A percentile compares a stretch with the other conserved stretches of the same genome.
phyloP scores from a whole-genome alignment of 2,888 invertebrate genomes.

The Synergus umbraculus region DNA sequence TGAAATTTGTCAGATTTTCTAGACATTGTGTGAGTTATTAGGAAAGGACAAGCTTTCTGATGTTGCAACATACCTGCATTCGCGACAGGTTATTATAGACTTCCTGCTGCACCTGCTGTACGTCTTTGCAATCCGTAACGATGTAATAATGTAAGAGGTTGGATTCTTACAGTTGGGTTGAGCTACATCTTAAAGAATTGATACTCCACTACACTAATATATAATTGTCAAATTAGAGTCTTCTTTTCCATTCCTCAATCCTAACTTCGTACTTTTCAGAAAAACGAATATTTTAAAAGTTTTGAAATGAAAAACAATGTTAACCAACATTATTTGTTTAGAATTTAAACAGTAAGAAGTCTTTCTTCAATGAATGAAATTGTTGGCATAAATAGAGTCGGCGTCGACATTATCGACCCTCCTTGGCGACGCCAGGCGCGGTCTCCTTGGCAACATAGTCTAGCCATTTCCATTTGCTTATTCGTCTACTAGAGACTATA shows the following conservation, averaged over 20 bases:
- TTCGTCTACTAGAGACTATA: conserved; percentile 35
- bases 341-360: not conserved
- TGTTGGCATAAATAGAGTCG: conserved; percentile 53
- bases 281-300: too few relatives aligned
- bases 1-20: conserved; percentile 18
- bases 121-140: conserved; percentile 59
- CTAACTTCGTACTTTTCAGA: too few relatives aligned
- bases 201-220: not conserved
- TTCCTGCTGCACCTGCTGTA: conserved; percentile 72
- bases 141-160: conserved; percentile 56
- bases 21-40: not conserved
- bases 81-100: conserved; percentile 56
- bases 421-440: conserved; percentile 61
- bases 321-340: not conserved
- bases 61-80: conserved; percentile 41
- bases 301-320: not conserved
- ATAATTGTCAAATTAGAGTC: not conserved
- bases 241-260: not conserved
- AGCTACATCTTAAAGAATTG: not conserved
- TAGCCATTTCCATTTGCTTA: conserved; percentile 57
- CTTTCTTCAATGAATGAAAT: conserved; percentile 26
- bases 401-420: conserved; percentile 70
- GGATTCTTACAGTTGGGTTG: conserved; percentile 7
- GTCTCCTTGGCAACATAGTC: conserved; percentile 71
- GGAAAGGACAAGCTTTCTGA: conserved; percentile 33